Conservation (phyloP, 2,113 vertebrate species). For the Archilochus colubris region DNA sequence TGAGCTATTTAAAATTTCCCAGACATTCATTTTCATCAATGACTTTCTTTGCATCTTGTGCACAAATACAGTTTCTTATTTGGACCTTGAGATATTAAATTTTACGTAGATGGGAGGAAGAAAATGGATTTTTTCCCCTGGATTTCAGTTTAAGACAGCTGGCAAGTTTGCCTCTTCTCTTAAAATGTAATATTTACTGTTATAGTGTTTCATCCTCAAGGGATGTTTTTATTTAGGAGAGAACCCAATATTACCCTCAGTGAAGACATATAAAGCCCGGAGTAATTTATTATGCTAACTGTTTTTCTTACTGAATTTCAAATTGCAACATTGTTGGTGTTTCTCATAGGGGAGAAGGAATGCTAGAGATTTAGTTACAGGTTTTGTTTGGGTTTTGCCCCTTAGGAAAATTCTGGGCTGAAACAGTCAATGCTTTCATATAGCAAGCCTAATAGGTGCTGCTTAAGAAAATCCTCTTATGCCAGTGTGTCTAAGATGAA, state of each 20-base stretch:
- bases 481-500: background rate
- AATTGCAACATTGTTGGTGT: background rate
- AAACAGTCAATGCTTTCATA: constrained; percentile 23
- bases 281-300: background rate
- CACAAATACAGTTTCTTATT: background rate
- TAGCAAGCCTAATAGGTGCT: background rate
- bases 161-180: background rate
- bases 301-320: constrained; percentile 30
- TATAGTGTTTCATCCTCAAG: background rate
- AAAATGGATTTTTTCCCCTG: background rate
- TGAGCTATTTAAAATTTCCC: background rate
- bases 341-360: background rate
- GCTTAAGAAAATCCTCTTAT: constrained; percentile 4
- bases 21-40: background rate
- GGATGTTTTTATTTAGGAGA: background rate
- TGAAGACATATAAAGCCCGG: background rate
- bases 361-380: background rate
- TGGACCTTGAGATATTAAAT: background rate
- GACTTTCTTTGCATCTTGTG: background rate
- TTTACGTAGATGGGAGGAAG: background rate
- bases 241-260: background rate
- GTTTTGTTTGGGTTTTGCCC: constrained; percentile 3
- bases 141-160: background rate
- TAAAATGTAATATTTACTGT: background rate
- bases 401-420: constrained; percentile 2